Base-by-base conservation (phyloP, 2,113 vertebrate genomes). In the Setophaga coronata region DNA sequence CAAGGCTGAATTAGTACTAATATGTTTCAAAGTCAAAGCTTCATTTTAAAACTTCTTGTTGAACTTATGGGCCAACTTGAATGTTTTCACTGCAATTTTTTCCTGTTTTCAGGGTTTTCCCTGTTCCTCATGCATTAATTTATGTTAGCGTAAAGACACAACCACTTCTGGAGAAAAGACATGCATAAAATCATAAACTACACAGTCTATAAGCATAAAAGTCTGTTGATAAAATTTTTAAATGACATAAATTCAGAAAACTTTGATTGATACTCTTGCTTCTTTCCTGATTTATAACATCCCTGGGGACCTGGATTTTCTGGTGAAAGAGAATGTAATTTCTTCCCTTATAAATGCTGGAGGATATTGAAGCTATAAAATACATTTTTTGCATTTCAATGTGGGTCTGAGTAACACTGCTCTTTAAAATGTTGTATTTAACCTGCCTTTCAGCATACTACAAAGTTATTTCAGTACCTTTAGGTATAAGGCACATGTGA, bases 101-200 rank as follows among this genome's bases (percentile, higher is more conserved):
- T 79, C 51, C 25, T 92, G 45, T 42, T 95, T 95, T 38, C 67
- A 64, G 8, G 85, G 93, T 84, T 96, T 96, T 29, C 58, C 51
- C 31, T 57, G 10, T 67, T 95, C 60, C 19, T 88, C 6, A 18
- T 43, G 15, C 13, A 42, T 21, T 73, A 42, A 43, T 60, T 24
- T 78, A 25, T 62, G 6, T 89, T 70, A 70, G 83, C 18, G 13
- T 70, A 57, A 87, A 92, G 57, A 18, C 7, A 79, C 3, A 74
- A 66, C 54, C 4, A 51, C 7, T 69, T 89, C 66, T 40, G 42
- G 31, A 36, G 56, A 53, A 61, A 64, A 61, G 20, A 43, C 12
- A 43, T 23, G 4, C 40, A 60, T 51, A 79, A 92, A 92, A 54
- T 20, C 20, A 73, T 40, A 79, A 90, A 60, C 0, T 19, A 65